A percentile compares a stretch with the other conserved stretches of the same genome.
Conservation (phyloP, 2,797 vertebrate genomes). For the Clarias laeviceps region DNA sequence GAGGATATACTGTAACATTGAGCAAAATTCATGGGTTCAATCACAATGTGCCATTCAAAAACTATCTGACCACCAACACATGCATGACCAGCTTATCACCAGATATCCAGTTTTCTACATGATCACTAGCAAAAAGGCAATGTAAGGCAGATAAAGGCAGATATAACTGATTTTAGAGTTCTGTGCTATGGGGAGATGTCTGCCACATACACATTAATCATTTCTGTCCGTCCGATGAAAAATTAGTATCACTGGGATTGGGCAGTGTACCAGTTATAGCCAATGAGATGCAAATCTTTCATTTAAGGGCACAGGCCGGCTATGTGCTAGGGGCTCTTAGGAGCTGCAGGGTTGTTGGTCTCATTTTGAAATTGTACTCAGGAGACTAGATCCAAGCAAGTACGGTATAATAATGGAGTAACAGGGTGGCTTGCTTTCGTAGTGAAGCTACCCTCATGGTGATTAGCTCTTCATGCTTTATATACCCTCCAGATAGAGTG, state of each 20-base stretch:
- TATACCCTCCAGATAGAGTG: background rate
- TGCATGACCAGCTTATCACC: background rate
- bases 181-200: background rate
- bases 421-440: background rate
- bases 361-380: background rate
- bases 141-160: background rate
- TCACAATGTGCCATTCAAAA: background rate
- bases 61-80: background rate
- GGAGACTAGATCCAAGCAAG: background rate
- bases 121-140: background rate
- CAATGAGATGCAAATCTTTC: background rate
- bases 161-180: background rate
- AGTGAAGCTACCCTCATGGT: background rate
- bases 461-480: background rate
- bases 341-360: background rate
- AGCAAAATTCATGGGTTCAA: background rate
- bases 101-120: background rate
- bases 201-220: background rate
- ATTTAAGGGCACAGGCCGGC: background rate
- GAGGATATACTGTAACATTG: background rate
- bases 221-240: background rate
- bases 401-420: background rate
- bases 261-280: background rate
- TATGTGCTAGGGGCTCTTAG: background rate
- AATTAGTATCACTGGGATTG: background rate